Base-by-base conservation (phyloP, 2,113 vertebrate species). In the Centrocercus urophasianus region DNA sequence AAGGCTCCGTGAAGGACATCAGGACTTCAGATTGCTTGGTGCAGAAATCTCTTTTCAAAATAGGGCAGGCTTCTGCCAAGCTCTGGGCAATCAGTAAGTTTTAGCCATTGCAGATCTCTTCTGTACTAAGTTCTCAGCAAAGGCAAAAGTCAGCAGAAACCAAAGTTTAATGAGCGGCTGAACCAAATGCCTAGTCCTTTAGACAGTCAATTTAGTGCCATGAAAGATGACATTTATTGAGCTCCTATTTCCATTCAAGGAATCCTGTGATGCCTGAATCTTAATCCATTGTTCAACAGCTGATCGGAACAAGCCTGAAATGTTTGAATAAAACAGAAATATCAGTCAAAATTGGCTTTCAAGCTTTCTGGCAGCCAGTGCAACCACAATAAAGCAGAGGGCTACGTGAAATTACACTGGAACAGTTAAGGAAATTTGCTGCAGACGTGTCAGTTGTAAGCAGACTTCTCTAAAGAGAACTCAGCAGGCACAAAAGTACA, bases 241-340 rank as follows among this genome's bases (percentile, higher is more conserved):
- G 91, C 82, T 88, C 34, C 34, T 88, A 60, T 95, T 95, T 95
- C 79, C 16, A 1, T 83, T 72, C 60, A 66, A 85, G 79, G 34
- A 85, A 76, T 93, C 81, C 67, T 45, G 9, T 30, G 56, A 75
- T 83, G 47, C 72, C 88, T 93, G 89, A 91, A 77, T 88, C 90
- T 89, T 77, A 92, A 95, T 95, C 79, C 60, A 70, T 91, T 89
- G 34, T 69, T 94, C 67, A 93, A 85, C 1, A 4, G 67, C 84
- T 88, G 91, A 88, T 83, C 70, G 82, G 43, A 91, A 47, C 34
- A 74, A 63, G 64, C 60, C 78, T 92, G 75, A 94, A 93, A 82
- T 56, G 74, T 89, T 86, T 83, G 77, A 93, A 79, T 92, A 82
- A 93, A 90, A 69, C 54, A 92, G 86, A 89, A 93, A 79, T 89